Evolutionary conservation across 2,888 invertebrate species (phyloP), one percentile per base, ranked within the genome.

Genomic region (Plutella xylostella): DNA sequence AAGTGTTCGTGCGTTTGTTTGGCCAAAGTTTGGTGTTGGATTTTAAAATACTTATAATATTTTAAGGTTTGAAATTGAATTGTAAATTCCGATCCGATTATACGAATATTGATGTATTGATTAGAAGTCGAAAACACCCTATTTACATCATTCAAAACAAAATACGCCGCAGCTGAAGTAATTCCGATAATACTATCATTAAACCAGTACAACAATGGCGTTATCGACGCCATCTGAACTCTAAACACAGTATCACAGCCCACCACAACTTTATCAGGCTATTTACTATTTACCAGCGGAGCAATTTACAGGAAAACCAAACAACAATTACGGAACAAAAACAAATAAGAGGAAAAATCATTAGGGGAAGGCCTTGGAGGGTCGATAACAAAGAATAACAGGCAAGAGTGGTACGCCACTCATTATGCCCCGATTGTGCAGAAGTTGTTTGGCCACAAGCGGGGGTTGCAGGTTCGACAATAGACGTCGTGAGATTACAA

Each of bases 301-400:
- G 68, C 76, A 73, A 76, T 77, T 71, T 68, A 70, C 68, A 65
- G 69, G 72, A 72, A 78, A 76, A 77, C 76, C 73, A 75, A 78
- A 79, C 77, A 80, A 61, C 75, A 82, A 82, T 82, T 80, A 80
- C 70, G 59, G 64, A 67, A 79, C 76, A 76, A 80, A 82, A 82
- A 80, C 80, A 82, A 82, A 82, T 72, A 82, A 63, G 66, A 69
- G 67, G 75, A 75, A 76, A 73, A 78, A 80, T 77, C 76, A 75
- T 75, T 76, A 76, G 50, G 75, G 74, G 69, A 69, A 57, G 55
- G 53, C 51, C 58, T 56, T 52, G 54, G 57, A 69, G 75, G 74
- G 72, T 58, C 63, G 67, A 66, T 65, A 65, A 75, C 77, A 82
- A 80, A 73, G 68, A 73, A 67, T 68, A 72, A 71, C 72, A 74